phyloP scores from a whole-genome alignment of 2,888 invertebrate genomes.

The Hyles lineata region DNA sequence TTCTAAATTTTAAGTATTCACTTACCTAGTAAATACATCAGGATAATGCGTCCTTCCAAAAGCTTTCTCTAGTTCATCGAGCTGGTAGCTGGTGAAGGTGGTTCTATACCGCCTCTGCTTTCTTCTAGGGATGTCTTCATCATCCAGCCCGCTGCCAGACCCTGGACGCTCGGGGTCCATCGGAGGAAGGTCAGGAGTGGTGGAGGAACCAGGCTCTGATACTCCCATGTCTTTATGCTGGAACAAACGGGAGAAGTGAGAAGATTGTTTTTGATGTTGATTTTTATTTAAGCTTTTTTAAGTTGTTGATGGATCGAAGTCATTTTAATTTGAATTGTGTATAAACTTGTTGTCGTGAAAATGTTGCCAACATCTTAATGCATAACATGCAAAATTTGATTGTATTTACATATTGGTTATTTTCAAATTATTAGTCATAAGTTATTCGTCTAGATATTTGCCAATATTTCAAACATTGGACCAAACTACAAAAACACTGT shows the following conservation, averaged over 20 bases:
- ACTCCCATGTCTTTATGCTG: constrained; percentile 65
- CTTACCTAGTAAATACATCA: constrained; percentile 97
- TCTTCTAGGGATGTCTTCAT: constrained; percentile 93
- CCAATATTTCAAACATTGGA: neutral
- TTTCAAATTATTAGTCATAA: too few species aligned
- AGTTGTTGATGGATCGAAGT: too few species aligned
- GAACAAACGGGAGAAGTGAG: constrained; percentile 23
- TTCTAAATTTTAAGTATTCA: too few species aligned
- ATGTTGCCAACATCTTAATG: too few species aligned
- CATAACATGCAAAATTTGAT: too few species aligned
- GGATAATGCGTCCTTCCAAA: constrained; percentile 99
- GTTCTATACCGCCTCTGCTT: constrained; percentile 97
- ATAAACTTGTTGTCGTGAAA: too few species aligned
- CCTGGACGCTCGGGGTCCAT: constrained; percentile 71
- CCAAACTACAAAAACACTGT: neutral
- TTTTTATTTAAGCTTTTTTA: too few species aligned
- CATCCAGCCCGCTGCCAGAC: constrained; percentile 79
- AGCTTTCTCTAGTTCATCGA: constrained; percentile 98
- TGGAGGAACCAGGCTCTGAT: constrained; percentile 71
- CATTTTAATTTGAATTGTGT: too few species aligned
- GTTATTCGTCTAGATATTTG: too few species aligned
- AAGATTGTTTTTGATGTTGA: neutral
- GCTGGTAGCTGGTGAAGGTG: constrained; percentile 96
- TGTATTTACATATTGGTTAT: too few species aligned
- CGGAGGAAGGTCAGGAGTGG: constrained; percentile 67